phyloP scores from a whole-genome alignment of 2,888 invertebrate species.

The Phalera bucephala region DNA sequence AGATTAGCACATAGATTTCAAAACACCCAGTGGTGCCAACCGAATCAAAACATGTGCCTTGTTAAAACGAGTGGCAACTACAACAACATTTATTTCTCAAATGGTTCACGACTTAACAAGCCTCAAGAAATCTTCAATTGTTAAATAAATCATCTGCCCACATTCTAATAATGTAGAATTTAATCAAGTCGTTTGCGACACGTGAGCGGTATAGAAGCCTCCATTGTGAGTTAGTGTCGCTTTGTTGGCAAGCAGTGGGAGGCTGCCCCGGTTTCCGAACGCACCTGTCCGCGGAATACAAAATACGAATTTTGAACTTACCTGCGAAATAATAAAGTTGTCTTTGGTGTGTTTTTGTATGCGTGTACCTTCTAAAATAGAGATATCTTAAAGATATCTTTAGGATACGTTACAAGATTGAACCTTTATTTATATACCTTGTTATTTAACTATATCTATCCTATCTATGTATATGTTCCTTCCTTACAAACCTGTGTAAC shows the following conservation, averaged over 20 bases:
- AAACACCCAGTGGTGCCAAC: no score
- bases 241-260: slow-evolving; percentile 77
- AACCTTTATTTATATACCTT: no score
- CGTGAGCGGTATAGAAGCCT: slow-evolving; percentile 61
- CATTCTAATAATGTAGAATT: slow-evolving; percentile 62
- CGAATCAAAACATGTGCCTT: no score
- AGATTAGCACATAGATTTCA: no score
- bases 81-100: no score
- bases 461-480: no score
- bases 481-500: no score
- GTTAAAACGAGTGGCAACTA: no score
- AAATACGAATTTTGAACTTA: slow-evolving; percentile 44
- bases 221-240: slow-evolving; percentile 49
- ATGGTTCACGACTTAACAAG: no score
- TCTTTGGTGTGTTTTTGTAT: slow-evolving; percentile 19
- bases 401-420: slow-evolving; percentile 10
- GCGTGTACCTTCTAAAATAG: slow-evolving; percentile 44
- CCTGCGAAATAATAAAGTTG: slow-evolving; percentile 33
- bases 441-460: no score
- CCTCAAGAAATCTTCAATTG: slow-evolving; percentile 9
- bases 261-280: slow-evolving; percentile 62
- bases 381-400: slow-evolving; percentile 7
- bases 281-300: slow-evolving; percentile 64
- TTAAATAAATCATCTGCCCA: slow-evolving; percentile 68
- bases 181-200: slow-evolving; percentile 78